Conservation (phyloP, 2,888 invertebrate species). For the Podabrus alpinus region DNA sequence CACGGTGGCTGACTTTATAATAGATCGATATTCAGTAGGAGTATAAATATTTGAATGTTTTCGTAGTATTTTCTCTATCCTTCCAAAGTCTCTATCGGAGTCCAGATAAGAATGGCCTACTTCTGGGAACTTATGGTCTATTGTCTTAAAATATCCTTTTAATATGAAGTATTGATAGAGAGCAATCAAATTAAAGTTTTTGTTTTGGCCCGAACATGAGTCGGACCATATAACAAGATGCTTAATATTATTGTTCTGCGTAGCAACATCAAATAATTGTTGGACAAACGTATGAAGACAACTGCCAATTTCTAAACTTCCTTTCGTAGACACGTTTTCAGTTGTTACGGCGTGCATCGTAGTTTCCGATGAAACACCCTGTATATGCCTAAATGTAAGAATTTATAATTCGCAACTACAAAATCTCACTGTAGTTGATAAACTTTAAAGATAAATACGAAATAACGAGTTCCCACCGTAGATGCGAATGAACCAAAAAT, state of each 20-base stretch:
- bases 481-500: no score
- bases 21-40: background rate
- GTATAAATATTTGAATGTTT: background rate
- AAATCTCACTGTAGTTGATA: no score
- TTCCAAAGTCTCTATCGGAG: background rate
- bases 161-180: background rate
- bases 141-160: background rate
- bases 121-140: background rate
- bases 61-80: no score
- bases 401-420: no score
- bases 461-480: no score
- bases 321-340: background rate
- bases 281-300: background rate
- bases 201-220: constrained; percentile 42
- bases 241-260: background rate
- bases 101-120: background rate
- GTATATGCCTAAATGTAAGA: no score
- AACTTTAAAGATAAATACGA: no score
- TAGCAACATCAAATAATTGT: background rate
- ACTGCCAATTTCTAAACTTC: background rate
- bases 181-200: constrained; percentile 9
- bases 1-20: background rate
- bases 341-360: no score
- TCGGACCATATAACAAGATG: constrained; percentile 37
- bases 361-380: no score